Evolutionary conservation across 2,113 vertebrate species (phyloP).

Genomic region (Urocitellus parryii): DNA sequence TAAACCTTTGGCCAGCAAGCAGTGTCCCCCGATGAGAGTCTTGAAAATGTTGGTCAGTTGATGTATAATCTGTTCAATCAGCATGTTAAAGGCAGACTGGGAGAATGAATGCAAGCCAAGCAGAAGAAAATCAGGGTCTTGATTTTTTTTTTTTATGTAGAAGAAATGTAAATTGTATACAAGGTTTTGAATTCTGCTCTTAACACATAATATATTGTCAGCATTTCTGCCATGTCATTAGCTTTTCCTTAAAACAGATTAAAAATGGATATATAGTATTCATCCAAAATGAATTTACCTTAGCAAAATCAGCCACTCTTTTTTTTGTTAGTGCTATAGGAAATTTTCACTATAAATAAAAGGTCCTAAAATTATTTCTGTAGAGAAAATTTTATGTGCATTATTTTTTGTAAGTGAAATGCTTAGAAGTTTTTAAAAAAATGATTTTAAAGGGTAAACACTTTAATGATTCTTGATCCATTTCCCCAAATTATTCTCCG

Average conservation of each 20-base stretch:
- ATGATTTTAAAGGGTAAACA: background rate
- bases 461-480: background rate
- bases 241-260: background rate
- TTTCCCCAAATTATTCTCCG: background rate
- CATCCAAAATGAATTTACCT: background rate
- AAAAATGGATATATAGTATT: background rate
- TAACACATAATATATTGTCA: no score
- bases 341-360: background rate
- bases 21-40: fast-evolving
- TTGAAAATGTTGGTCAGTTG: background rate
- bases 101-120: background rate
- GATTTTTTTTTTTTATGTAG: background rate
- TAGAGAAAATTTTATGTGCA: background rate
- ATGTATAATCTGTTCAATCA: background rate
- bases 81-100: background rate
- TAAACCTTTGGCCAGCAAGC: background rate
- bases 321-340: background rate
- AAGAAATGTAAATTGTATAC: background rate
- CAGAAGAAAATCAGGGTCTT: background rate
- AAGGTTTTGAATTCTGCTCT: background rate
- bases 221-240: background rate
- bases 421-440: background rate
- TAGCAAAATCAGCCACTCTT: background rate
- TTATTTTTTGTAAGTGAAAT: background rate
- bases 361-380: background rate